These are phyloP conservation scores for human DNA, from an alignment of 2,113 vertebrate species.

Conservation along the genomic window DNA sequence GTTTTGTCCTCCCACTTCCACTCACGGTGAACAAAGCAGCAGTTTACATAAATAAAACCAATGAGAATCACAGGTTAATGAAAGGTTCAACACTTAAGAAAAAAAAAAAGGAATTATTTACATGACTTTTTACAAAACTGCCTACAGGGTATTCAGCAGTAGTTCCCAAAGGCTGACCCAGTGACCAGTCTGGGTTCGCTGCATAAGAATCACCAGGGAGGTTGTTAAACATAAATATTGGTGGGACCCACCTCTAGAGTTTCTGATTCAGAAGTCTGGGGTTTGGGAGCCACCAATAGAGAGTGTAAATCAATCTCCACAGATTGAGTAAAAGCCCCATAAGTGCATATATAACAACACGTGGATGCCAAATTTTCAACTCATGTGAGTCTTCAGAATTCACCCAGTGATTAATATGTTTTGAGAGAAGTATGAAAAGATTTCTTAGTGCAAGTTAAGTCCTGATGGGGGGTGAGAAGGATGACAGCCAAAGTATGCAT, in stretches of 20 bases:
- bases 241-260: background rate
- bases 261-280: background rate
- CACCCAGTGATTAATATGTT: constrained; percentile 56
- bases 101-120: background rate
- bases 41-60: constrained; percentile 10
- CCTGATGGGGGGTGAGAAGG: constrained; percentile 27
- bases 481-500: background rate
- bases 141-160: background rate
- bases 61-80: constrained; percentile 4
- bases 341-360: constrained; percentile 7
- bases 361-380: constrained; percentile 53
- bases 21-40: constrained; percentile 22
- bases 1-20: background rate
- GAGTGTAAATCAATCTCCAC: constrained; percentile 55
- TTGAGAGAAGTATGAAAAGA: constrained; percentile 52
- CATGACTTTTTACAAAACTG: background rate
- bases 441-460: constrained; percentile 24
- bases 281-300: background rate
- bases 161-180: constrained; percentile 40
- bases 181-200: background rate
- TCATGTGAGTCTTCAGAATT: constrained; percentile 30
- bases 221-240: constrained; percentile 28
- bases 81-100: background rate
- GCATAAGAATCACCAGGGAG: constrained; percentile 12
- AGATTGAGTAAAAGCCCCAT: constrained; percentile 39